Conservation (phyloP, 1,140 invertebrate species). For the Pseudobourletiella spinata region DNA sequence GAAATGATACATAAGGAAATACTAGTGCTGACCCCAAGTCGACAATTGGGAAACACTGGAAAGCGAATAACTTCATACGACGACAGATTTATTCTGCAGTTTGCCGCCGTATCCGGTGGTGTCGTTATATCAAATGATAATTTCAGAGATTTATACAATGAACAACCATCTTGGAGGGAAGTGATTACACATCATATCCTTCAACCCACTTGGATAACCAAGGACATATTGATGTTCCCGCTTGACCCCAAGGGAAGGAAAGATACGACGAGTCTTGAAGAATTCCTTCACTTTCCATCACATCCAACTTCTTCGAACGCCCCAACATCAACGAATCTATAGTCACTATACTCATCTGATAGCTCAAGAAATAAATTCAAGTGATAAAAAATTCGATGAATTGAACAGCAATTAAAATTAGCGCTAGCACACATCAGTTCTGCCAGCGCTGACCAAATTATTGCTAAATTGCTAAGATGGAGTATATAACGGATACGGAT, state of each 20-base stretch:
- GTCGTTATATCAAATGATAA: conserved; percentile 96
- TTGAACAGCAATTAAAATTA: too few relatives aligned
- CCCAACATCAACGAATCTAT: too few relatives aligned
- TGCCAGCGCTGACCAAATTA: too few relatives aligned
- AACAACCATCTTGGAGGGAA: conserved; percentile 74
- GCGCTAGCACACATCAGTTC: too few relatives aligned
- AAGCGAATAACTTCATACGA: conserved; percentile 93
- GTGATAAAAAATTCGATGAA: too few relatives aligned
- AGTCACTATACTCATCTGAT: too few relatives aligned
- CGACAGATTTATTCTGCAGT: conserved; percentile 69
- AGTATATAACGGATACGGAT: too few relatives aligned
- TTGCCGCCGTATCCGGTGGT: conserved; percentile 79
- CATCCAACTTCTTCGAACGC: too few relatives aligned
- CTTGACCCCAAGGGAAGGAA: conserved; percentile 87
- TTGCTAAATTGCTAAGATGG: too few relatives aligned
- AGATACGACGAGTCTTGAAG: conserved; percentile 72
- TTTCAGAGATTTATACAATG: conserved; percentile 79
- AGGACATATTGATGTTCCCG: conserved; percentile 68
- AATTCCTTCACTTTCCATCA: conserved; percentile 55
- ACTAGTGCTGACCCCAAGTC: conserved; percentile 89
- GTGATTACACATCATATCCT: conserved; percentile 64
- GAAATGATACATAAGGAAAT: conserved; percentile 72
- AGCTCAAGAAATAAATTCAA: too few relatives aligned
- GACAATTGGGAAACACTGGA: conserved; percentile 67
- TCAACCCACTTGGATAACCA: conserved; percentile 19